Evolutionary conservation across 2,797 vertebrate genomes (phyloP).

Genomic region (Phrynocephalus forsythii): DNA sequence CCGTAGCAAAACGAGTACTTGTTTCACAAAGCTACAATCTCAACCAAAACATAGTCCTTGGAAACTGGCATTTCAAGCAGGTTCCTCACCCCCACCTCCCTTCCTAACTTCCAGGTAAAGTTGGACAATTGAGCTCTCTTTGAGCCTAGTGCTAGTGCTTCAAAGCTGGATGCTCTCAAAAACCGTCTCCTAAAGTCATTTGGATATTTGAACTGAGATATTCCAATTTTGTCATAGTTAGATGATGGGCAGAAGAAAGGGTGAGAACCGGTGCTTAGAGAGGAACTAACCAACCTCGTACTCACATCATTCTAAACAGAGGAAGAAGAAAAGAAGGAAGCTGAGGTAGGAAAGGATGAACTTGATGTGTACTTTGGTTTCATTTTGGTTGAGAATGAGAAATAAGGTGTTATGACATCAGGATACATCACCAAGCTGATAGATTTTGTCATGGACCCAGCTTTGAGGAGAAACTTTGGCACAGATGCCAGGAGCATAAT

Average conservation of each 20-base stretch:
- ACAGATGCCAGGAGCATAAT: too few species aligned
- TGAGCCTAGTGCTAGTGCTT: background rate
- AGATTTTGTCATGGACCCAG: too few species aligned
- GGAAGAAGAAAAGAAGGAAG: background rate
- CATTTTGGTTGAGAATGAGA: too few species aligned
- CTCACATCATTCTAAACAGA: background rate
- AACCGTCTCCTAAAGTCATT: background rate
- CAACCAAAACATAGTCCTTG: background rate
- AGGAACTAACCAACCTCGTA: background rate
- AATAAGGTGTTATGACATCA: too few species aligned
- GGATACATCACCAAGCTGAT: too few species aligned
- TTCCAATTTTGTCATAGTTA: background rate
- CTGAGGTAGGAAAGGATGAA: too few species aligned
- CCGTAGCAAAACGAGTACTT: constrained; percentile 40
- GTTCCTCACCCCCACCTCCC: too few species aligned
- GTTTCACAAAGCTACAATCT: constrained; percentile 15
- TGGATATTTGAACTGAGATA: background rate
- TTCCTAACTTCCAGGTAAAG: too few species aligned
- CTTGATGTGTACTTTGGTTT: too few species aligned
- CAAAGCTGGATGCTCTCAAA: background rate
- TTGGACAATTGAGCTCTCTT: background rate
- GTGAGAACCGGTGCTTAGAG: background rate
- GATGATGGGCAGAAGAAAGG: background rate
- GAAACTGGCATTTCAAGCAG: constrained; percentile 7
- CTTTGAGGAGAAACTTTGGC: too few species aligned